Evolutionary conservation across 2,797 vertebrate genomes (phyloP).

Genomic region (Hoplostethus atlanticus): DNA sequence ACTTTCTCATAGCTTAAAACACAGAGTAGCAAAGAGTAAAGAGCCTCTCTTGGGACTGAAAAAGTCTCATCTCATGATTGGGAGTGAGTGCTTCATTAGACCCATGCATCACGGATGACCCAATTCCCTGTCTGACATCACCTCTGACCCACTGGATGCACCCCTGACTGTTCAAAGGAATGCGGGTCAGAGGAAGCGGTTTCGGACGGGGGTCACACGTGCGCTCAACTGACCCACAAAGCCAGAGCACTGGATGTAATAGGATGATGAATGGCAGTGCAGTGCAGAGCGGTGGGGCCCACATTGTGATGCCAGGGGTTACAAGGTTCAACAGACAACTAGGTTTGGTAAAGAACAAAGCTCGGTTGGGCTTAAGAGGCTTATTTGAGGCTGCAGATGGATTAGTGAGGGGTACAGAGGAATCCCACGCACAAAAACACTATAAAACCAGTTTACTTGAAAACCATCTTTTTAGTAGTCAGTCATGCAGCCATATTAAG

Average conservation of each 20-base stretch:
- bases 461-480: neutral
- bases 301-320: constrained; percentile 56
- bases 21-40: neutral
- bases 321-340: constrained; percentile 64
- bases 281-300: constrained; percentile 39
- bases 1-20: constrained; percentile 9
- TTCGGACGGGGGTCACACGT: constrained; percentile 45
- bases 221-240: constrained; percentile 70
- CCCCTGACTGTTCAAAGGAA: constrained; percentile 62
- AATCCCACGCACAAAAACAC: constrained; percentile 26
- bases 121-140: constrained; percentile 50
- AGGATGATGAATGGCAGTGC: constrained; percentile 61
- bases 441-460: constrained; percentile 13
- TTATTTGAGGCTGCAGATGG: constrained; percentile 41
- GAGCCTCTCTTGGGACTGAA: neutral
- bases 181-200: constrained; percentile 66
- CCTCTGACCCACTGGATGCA: constrained; percentile 62
- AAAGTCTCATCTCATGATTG: neutral
- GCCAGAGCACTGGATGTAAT: constrained; percentile 60
- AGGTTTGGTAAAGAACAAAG: constrained; percentile 55
- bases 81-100: constrained; percentile 21
- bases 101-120: constrained; percentile 44
- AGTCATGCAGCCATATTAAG: constrained; percentile 14
- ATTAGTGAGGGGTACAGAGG: constrained; percentile 52
- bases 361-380: constrained; percentile 56